phyloP scores from a whole-genome alignment of 2,113 vertebrate species.

The Plecturocebus donacophilus region DNA sequence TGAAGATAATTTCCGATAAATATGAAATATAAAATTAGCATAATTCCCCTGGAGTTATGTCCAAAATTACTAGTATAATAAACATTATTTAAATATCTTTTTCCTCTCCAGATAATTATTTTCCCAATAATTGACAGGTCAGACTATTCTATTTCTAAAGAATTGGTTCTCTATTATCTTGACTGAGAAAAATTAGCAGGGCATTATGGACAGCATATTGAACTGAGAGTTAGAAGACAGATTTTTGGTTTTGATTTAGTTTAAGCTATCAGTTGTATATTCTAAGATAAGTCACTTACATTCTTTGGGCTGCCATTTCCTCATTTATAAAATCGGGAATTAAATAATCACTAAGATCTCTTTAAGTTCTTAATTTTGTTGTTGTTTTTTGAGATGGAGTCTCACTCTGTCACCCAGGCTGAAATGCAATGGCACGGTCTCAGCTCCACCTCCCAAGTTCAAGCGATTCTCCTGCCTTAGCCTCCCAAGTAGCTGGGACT shows the following conservation, averaged over 20 bases:
- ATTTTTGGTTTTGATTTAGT: not conserved
- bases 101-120: not conserved
- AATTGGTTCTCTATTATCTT: not conserved
- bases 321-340: not conserved
- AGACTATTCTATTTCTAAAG: constrained; percentile 6
- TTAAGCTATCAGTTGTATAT: not conserved
- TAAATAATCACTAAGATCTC: not conserved
- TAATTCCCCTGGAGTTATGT: not conserved
- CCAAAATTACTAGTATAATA: not conserved
- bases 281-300: not conserved
- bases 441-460: not conserved
- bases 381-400: not conserved
- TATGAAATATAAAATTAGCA: not conserved
- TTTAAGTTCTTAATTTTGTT: not conserved
- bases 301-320: not conserved
- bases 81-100: not conserved
- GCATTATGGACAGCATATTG: not conserved
- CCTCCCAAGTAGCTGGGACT: not conserved
- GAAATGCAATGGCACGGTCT: not conserved
- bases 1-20: constrained; percentile 10
- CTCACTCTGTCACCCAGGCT: not conserved
- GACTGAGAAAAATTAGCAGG: not conserved
- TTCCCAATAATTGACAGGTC: not conserved
- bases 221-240: not conserved
- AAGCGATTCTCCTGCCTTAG: not conserved